Base-by-base conservation (phyloP, 2,113 vertebrate genomes). In the Syngnathus typhle region DNA sequence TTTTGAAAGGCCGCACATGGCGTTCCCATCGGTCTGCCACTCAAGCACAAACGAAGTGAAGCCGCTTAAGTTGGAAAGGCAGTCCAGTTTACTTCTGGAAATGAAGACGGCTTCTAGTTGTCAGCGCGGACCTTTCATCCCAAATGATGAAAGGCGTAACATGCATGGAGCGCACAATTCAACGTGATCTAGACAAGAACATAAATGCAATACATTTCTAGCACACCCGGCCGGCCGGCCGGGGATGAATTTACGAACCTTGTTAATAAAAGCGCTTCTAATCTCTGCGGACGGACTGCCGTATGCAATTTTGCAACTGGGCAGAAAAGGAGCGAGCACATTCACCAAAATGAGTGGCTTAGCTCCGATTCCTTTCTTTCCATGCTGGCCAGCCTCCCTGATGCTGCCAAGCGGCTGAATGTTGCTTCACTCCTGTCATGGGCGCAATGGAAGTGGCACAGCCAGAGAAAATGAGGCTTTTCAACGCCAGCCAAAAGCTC, bases 381-480 rank as follows among this genome's bases (percentile, higher is more conserved):
- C 43, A n/a, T 64, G 72, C 67, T 70, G 43, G 76, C 78, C 80
- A 79, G 73, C 61, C 54, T 69, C 58, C 60, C 60, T 58, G 75
- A 67, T 55, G 41, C 65, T 84, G 85, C 88, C 87, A 88, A 87
- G 82, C 1, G 76, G 85, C 84, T 85, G 85, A 86, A 84, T 82
- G 78, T 86, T 89, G 81, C 77, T 86, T 89, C 82, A 73, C 82
- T 71, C 68, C 70, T 78, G 80, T 89, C 83, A 84, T 82, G 80
- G 79, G 75, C 78, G 74, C 77, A 74, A 82, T 78, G 80, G 73
- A 65, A 41, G 75, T 69, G 76, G 74, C 58, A 62, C 67, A 67
- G 79, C 18, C 62, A 39, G 66, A 43, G 27, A 69, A 75, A 76
- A 80, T 86, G 73, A 43, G 75, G 68, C 78, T 83, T 85, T 86